Conservation (phyloP, 2,113 vertebrate genomes). For the Xerus inauris region DNA sequence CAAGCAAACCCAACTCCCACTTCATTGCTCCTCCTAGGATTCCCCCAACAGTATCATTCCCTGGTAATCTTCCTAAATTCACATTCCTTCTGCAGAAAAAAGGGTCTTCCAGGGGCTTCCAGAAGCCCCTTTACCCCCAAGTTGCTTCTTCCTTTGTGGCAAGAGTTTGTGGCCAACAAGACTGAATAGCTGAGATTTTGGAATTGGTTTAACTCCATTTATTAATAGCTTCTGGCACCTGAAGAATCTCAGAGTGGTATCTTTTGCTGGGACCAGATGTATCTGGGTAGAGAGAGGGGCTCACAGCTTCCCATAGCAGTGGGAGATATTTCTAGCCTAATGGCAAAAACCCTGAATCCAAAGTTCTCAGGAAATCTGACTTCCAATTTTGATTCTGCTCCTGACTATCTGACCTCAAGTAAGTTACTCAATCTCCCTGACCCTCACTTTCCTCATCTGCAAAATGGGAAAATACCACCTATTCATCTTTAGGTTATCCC, state of each 20-base stretch:
- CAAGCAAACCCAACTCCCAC: constrained; percentile 39
- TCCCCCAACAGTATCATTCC: not conserved
- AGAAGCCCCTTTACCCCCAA: not conserved
- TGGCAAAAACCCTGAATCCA: not conserved
- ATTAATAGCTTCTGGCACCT: not conserved
- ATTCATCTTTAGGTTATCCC: too few relatives aligned
- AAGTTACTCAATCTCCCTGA: constrained; percentile 51
- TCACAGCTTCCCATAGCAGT: not conserved
- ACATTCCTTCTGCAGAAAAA: not conserved
- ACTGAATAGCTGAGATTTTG: constrained; percentile 40
- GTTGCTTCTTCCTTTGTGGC: not conserved
- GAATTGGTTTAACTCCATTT: not conserved
- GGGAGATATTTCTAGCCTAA: not conserved
- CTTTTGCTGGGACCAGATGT: not conserved
- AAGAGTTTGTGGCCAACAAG: not conserved
- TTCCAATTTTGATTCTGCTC: constrained; percentile 12
- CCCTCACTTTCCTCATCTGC: constrained; percentile 1
- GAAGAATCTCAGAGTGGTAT: not conserved
- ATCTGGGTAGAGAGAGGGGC: not conserved
- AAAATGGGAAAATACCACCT: not conserved
- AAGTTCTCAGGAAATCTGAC: constrained; percentile 42
- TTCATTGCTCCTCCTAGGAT: not conserved
- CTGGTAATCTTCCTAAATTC: constrained; percentile 20
- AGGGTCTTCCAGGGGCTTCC: not conserved
- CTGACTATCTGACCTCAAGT: not conserved